Evolutionary conservation across 2,113 vertebrate species (phyloP), one percentile per base, ranked within the genome.

Genomic region (Indicator indicator): DNA sequence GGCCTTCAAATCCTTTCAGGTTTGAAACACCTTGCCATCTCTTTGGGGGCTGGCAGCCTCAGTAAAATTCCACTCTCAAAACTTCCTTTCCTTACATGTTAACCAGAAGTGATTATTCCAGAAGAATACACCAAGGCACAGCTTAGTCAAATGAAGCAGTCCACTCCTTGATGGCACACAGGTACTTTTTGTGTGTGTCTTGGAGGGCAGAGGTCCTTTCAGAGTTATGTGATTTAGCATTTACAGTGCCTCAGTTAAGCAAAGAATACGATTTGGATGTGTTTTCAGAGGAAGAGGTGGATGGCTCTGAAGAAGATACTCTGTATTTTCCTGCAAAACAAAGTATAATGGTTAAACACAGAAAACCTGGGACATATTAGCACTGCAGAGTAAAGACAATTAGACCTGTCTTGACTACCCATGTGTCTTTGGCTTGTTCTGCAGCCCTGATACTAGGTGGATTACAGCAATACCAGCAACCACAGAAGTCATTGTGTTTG

Each of bases 261-360:
- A 97, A 73, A 10, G 98, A 98, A 68, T 97, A 98, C 38, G 96
- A 83, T 79, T 97, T 98, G 44, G 98, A 98, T 73, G 96, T 98
- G 58, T 97, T 97, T 93, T 97, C 98, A 85, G 95, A 26, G 23
- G 97, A 98, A 24, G 97, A 96, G 52, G 46, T 97, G 92, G 97
- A 96, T 48, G 97, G 93, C 77, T 98, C 97, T 17, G 97, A 97
- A 55, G 97, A 97, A 65, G 97, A 98, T 21, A 98, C 95, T 54
- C 95, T 95, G 81, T 98, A 98, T 17, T 97, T 98, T 78, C 97
- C 98, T 98, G 87, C 17, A 94, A 97, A 91, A 81, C 36, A 96
- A 87, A 95, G 23, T 16, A 68, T 44, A 59, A n/a, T 2, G 6
- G 40, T 81, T 36, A 83, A 46, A 36, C 12, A 70, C 44, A 76